Evolutionary conservation across 2,888 invertebrate species (phyloP), one percentile per base, ranked within the genome.

Genomic region (Standfussiana lucernea): DNA sequence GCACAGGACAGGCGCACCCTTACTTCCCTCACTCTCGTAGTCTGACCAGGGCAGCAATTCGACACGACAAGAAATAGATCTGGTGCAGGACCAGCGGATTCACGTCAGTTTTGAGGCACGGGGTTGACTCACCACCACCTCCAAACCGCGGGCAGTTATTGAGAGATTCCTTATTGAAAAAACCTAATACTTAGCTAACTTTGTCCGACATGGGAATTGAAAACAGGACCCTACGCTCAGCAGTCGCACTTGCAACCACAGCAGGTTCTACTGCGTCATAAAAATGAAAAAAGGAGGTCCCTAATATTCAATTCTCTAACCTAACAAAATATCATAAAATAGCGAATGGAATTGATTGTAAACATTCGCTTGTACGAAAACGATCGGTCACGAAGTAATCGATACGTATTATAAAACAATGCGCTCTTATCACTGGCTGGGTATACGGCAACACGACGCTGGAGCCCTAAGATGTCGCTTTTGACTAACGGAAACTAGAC

Each of bases 361-460:
- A 87, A 90, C 86, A 83, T 86, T 84, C 87, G 88, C 89, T 90
- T 89, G 89, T 86, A 90, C 91, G 88, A 92, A 93, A 93, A 93
- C 90, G 88, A 92, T 93, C 91, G 90, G 91, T 92, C 91, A 92
- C 91, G 88, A 89, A 92, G 93, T 91, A 93, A 95, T 94, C 93
- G 94, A 94, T 93, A 93, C 84, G 86, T 92, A 94, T 93, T 93
- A 92, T 92, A 94, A 94, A 95, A 96, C 96, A 96, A 96, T 95
- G 94, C 94, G 79, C 93, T 92, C 95, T 96, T 96, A 96, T 95
- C 96, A 94, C 92, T 89, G 82, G 87, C 93, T 65, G 90, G 93
- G 95, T 95, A 95, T 93, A 91, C 90, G 91, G 94, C 93, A 94
- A 95, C 89, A 90, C 90, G 94, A 95, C 90, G 92, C 94, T 89